These are phyloP conservation scores for Nebria salina DNA, from an alignment of 2,888 invertebrate species.

Conservation along the genomic window DNA sequence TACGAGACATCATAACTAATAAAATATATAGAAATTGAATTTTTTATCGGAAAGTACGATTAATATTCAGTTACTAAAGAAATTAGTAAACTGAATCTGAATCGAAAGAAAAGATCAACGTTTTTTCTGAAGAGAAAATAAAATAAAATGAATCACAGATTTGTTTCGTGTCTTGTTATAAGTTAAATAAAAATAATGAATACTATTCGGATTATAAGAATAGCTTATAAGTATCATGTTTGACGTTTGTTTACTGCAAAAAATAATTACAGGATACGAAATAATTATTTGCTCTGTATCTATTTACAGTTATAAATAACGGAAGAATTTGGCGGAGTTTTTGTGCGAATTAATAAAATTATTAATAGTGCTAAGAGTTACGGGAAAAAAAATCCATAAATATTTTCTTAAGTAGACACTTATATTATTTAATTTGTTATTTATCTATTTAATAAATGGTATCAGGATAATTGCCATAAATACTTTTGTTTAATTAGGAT, in stretches of 20 bases:
- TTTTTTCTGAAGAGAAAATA: neutral
- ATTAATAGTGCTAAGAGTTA: neutral
- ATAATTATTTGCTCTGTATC: neutral
- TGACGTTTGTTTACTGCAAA: neutral
- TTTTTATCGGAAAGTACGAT: too few relatives aligned
- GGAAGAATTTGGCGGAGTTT: neutral
- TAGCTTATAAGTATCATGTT: neutral
- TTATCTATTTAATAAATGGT: too few relatives aligned
- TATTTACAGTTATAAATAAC: neutral
- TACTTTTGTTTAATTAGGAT: constrained; percentile 16
- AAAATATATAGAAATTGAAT: too few relatives aligned
- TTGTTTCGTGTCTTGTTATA: too few relatives aligned
- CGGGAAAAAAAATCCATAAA: neutral
- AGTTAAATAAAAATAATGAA: neutral
- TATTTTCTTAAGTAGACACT: neutral
- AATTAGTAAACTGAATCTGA: too few relatives aligned
- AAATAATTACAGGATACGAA: neutral
- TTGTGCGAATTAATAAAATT: neutral
- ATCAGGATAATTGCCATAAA: constrained; percentile 17
- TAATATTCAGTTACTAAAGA: too few relatives aligned
- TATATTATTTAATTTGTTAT: neutral
- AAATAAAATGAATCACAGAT: neutral
- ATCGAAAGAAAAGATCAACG: neutral
- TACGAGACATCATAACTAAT: too few relatives aligned
- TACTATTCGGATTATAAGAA: neutral